Evolutionary conservation across 2,797 vertebrate species (phyloP), one percentile per base, ranked within the genome.

Genomic region (Phoxinus dragarum): DNA sequence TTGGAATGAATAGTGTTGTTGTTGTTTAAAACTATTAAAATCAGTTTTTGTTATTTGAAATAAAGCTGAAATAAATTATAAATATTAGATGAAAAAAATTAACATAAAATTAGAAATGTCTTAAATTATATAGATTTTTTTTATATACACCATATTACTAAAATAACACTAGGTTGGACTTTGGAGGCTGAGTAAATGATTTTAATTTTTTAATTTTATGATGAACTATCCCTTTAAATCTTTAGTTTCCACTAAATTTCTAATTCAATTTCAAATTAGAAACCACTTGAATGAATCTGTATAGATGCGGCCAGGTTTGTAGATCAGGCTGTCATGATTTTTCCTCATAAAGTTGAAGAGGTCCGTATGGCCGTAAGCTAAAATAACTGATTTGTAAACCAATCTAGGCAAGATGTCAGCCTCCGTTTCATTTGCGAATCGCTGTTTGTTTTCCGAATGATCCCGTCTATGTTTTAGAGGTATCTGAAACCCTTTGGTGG

Each of bases 381-480:
- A 82, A 83, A 67, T n/a, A 52, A 31, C 59, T 59, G 19, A 14
- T 68, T 76, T 54, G n/a, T 14, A 76, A 84, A 76, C 73, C 59
- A 23, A 34, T 84, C 49, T n/a, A 17, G 7, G 36, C 23, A 47
- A 21, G 34, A 40, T 21, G 42, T 74, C 59, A 66, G 6, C 21
- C 59, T 66, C 36, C 0, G 49, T 44, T 84, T 68, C 6, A 59
- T 84, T 56, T 56, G 3, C 27, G 23, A 71, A n/a, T 69, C 10
- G 8, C 23, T 56, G 36, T 56, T 40, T 17, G 44, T 54, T n/a
- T 31, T 19, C 31, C 1, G 38, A 14, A 11, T 34, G 17, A 47
- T 47, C 12, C 44, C 1, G 3, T 31, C 21, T 9, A 10, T 40
- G 47, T 38, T 40, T 81, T 69, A 36, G 66, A 81, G 34, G 54